Percentiles rank a stretch among this genome's conserved stretches.
Evolutionary conservation across 92 coral and sea anemone genomes (phyloP).

Genomic region (Phenganax subtilis): DNA sequence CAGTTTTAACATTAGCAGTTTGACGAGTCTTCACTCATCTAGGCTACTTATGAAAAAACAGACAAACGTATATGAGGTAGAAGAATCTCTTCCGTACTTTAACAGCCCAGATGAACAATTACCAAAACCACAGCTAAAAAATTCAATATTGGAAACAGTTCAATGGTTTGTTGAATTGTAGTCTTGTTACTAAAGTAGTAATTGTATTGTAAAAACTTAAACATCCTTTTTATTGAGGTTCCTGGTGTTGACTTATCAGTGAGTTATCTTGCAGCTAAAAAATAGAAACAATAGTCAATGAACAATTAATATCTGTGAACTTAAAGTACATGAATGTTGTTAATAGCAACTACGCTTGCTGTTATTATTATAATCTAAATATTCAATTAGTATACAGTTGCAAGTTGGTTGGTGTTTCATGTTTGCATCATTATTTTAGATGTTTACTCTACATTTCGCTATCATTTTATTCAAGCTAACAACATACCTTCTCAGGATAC

Average conservation of each 20-base stretch:
- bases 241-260: too few relatives aligned
- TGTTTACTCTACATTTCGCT: too few relatives aligned
- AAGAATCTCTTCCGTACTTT: not conserved
- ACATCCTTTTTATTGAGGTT: too few relatives aligned
- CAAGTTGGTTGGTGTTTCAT: too few relatives aligned
- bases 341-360: not conserved
- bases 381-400: not conserved
- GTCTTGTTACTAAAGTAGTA: not conserved
- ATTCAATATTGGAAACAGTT: slow-evolving; percentile 3
- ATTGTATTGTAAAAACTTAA: too few relatives aligned
- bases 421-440: too few relatives aligned
- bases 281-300: too few relatives aligned
- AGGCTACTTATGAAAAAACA: too few relatives aligned
- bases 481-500: slow-evolving; percentile 44
- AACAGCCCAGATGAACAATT: slow-evolving; percentile 6
- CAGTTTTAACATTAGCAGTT: slow-evolving; percentile 51
- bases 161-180: not conserved
- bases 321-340: too few relatives aligned
- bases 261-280: too few relatives aligned
- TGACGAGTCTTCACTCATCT: slow-evolving; percentile 2
- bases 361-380: not conserved
- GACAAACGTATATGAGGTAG: not conserved
- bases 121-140: slow-evolving; percentile 22
- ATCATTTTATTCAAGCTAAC: too few relatives aligned
- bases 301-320: too few relatives aligned